Evolutionary conservation across 1,140 invertebrate genomes (phyloP), one percentile per base, ranked within the genome.

Genomic region (Steinernema feltiae): DNA sequence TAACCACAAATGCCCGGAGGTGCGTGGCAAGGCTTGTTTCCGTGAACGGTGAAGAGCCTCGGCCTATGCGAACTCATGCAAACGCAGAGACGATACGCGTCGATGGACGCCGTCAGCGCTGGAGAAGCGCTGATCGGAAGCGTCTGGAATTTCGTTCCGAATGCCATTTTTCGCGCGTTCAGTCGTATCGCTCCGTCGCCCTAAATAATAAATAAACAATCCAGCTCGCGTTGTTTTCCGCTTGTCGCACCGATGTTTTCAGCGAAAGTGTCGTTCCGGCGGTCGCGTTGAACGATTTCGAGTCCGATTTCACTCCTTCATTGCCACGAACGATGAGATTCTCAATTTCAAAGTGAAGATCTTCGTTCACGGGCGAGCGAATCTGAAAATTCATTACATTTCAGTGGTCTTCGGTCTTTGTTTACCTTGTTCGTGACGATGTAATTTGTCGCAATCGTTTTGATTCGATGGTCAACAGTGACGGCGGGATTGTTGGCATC

Each of bases 341-440:
- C 48, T 82, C 80, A 1, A 46, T 77, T 7, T 70, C 30, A 30
- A 85, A 75, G 1, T 80, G 21, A 7, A 82, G 72, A 69, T 82
- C 46, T 69, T 82, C 72, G 32, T 81, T 82, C 3, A 81, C 71
- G 1, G 80, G 80, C 7, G 81, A 80, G 21, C 80, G 81, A n/a
- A 81, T 76, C 80, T 81, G 17, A 69, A 80, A 53, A 63, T 46
- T 17, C 27, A 29, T 24, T 41, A 78, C 17, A 41, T 77, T 18
- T 78, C 12, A 30, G 7, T 48, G 46, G n/a, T n/a, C n/a, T n/a
- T n/a, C n/a, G n/a, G n/a, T 7, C 21, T 74, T 32, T 7, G 46
- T 53, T n/a, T 32, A 76, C 81, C 72, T 82, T 82, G 71, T 84
- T 82, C 24, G 81, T 82, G 53, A 82, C 76, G 30, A 82, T 82